phyloP scores from a whole-genome alignment of 2,888 invertebrate genomes.

The Patella depressa region DNA sequence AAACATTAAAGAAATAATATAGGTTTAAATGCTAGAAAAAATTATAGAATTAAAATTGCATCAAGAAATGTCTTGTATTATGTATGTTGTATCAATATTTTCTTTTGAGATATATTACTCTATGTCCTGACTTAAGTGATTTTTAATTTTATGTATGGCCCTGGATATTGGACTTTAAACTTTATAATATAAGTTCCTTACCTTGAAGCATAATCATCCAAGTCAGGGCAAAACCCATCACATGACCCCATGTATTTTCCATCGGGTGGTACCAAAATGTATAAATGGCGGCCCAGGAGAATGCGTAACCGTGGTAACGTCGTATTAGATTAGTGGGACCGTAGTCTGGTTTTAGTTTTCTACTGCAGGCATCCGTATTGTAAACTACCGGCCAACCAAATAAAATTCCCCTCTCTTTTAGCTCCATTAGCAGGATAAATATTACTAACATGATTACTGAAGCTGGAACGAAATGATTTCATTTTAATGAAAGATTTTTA shows the following conservation, averaged over 20 bases:
- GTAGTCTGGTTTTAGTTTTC: slow-evolving; percentile 21
- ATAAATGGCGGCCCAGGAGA: slow-evolving; percentile 41
- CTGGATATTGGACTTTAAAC: too few species aligned
- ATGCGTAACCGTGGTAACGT: slow-evolving; percentile 44
- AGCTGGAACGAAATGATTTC: slow-evolving; percentile 21
- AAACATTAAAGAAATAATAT: too few species aligned
- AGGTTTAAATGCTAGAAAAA: too few species aligned
- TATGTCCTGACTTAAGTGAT: too few species aligned
- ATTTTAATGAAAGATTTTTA: neutral
- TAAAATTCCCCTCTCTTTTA: slow-evolving; percentile 39
- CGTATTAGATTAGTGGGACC: slow-evolving; percentile 35
- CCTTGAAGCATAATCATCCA: slow-evolving; percentile 44
- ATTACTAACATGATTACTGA: slow-evolving; percentile 42
- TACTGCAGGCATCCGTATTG: slow-evolving; percentile 24
- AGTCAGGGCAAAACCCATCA: slow-evolving; percentile 38
- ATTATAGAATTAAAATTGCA: too few species aligned
- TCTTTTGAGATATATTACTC: too few species aligned
- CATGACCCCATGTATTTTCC: slow-evolving; percentile 46
- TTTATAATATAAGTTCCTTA: slow-evolving; percentile 11
- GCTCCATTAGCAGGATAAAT: slow-evolving; percentile 44
- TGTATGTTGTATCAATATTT: too few species aligned
- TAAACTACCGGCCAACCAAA: slow-evolving; percentile 41
- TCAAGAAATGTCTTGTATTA: too few species aligned
- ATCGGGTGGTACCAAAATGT: slow-evolving; percentile 49
- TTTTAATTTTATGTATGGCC: too few species aligned